phyloP scores from a whole-genome alignment of 2,888 invertebrate species.

The Apamea sordens region DNA sequence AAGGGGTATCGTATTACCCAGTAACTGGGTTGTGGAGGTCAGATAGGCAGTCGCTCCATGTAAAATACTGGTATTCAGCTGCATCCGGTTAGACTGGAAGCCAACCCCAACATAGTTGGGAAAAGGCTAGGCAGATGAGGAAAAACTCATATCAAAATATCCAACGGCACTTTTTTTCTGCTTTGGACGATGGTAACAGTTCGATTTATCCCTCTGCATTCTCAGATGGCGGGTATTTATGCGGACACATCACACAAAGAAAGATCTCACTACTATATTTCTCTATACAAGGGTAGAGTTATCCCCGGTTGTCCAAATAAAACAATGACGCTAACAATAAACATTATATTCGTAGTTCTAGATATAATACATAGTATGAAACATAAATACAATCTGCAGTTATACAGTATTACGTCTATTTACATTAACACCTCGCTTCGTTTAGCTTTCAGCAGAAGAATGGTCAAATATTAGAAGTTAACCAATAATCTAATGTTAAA shows the following conservation, averaged over 20 bases:
- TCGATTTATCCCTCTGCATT: not conserved
- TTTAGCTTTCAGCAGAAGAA: constrained; percentile 39
- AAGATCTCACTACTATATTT: not conserved
- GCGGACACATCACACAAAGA: too few relatives aligned
- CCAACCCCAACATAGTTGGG: too few relatives aligned
- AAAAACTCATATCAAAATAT: not conserved
- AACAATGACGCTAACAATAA: constrained; percentile 82
- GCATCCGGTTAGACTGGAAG: too few relatives aligned
- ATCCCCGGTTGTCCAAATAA: constrained; percentile 63
- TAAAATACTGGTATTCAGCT: too few relatives aligned
- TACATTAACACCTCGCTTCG: constrained; percentile 72
- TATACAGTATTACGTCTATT: constrained; percentile 77
- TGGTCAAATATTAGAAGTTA: constrained; percentile 15
- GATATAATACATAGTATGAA: constrained; percentile 84
- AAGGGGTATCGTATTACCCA: too few relatives aligned
- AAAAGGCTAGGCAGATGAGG: too few relatives aligned
- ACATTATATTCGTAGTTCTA: constrained; percentile 85
- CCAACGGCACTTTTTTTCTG: not conserved
- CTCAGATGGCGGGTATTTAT: too few relatives aligned
- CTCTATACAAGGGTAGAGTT: not conserved
- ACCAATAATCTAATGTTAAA: constrained; percentile 4
- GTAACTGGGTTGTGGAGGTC: too few relatives aligned
- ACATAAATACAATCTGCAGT: constrained; percentile 86
- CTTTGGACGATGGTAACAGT: not conserved
- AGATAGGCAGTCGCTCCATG: too few relatives aligned